Base-by-base conservation (phyloP, 2,797 vertebrate genomes). In the Corythornis leucogaster region DNA sequence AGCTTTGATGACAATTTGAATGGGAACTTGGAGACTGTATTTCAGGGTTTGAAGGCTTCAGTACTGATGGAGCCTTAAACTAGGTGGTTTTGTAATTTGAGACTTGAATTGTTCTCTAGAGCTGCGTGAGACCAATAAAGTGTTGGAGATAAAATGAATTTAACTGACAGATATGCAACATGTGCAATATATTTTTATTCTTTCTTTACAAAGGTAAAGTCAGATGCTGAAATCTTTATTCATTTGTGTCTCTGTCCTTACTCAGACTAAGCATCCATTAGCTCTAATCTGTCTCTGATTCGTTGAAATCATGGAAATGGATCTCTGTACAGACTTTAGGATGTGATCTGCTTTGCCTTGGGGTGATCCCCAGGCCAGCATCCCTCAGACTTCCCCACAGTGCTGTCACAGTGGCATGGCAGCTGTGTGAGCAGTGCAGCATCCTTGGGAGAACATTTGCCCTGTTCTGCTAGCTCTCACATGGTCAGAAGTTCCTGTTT, bases 1-100 rank as follows among this genome's bases (percentile, higher is more conserved):
- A 75, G 81, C 89, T 94, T 96, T 94, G 92, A 96, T 95, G 94
- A 94, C 95, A 95, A 94, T 95, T 80, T 76, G 87, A 96, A 96
- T 96, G 90, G 85, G 89, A 96, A 95, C 82, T 95, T n/a, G 61
- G 95, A 96, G 90, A 77, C 90, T 92, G 73, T 88, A 84, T 92
- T 92, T 94, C 82, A 76, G 77, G 12, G 31, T 89, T 71, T 84
- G 90, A 85, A 89, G 88, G 90, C 79, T 94, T 87, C 70, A 77
- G 85, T 55, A 70, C 62, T 68, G 91, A 87, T 53, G 46, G 77
- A 92, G 71, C 26, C 61, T 89, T 91, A 80, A 95, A 91, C 80
- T 86, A 91, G 68, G 80, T 90, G 78, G 88, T 71, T 96, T 95
- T 92, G 91, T 95, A 96, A 93, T 91, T 68, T 89, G 90, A 96